Conservation (phyloP, 2,888 invertebrate genomes). For the Eilema depressum region DNA sequence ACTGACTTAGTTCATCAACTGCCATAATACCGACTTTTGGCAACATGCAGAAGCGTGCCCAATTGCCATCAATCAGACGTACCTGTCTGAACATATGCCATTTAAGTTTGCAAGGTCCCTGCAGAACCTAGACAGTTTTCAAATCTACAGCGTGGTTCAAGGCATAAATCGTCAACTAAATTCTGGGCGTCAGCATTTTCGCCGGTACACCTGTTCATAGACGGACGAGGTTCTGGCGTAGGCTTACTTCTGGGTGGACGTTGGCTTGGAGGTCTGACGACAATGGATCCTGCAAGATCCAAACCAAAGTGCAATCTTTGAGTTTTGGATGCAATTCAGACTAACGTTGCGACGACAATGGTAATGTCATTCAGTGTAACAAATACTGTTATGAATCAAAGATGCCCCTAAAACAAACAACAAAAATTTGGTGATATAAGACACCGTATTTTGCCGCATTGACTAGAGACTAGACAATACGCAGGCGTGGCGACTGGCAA, state of each 20-base stretch:
- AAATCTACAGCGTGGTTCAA: too few relatives aligned
- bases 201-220: background rate
- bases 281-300: background rate
- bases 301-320: background rate
- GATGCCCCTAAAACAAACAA: background rate
- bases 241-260: background rate
- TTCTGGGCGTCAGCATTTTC: background rate
- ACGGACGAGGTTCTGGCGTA: background rate
- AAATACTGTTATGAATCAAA: too few relatives aligned
- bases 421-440: slow-evolving; percentile 5
- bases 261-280: background rate
- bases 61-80: background rate
- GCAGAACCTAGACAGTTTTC: background rate
- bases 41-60: slow-evolving; percentile 1
- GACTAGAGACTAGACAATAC: slow-evolving; percentile 22
- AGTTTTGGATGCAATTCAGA: background rate
- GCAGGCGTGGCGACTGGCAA: slow-evolving; percentile 32
- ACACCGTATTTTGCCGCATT: slow-evolving; percentile 16
- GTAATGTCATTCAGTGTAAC: too few relatives aligned
- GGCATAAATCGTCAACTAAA: background rate
- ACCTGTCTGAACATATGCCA: background rate
- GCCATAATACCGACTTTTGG: background rate
- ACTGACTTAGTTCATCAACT: background rate
- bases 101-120: background rate
- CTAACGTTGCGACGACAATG: background rate